Conservation (phyloP, 1,140 invertebrate species). For the Megalonaias nervosa region DNA sequence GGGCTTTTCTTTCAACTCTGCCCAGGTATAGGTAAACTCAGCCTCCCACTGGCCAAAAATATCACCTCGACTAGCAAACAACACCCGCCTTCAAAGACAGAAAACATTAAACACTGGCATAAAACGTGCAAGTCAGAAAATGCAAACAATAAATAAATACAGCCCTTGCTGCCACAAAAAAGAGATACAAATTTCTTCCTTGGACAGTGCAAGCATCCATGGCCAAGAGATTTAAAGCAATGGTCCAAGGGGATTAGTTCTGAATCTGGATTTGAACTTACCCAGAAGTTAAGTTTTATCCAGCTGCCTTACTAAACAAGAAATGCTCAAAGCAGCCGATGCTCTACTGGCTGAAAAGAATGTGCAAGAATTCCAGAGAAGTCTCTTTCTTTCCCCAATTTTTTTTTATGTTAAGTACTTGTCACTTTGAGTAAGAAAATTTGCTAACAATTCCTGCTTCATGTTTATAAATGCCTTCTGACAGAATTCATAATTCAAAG, state of each 20-base stretch:
- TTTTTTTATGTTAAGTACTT: too few species aligned
- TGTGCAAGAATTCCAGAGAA: too few species aligned
- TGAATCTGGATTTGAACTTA: background rate
- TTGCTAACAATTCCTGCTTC: too few species aligned
- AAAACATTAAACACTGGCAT: background rate
- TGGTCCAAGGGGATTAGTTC: background rate
- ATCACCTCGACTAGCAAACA: slow-evolving; percentile 71
- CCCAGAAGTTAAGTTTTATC: background rate
- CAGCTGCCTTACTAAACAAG: too few species aligned
- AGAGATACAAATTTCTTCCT: background rate
- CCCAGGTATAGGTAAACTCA: slow-evolving; percentile 65
- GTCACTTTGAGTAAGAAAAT: too few species aligned
- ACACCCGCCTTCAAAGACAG: slow-evolving; percentile 63
- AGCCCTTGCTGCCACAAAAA: background rate
- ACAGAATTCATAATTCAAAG: too few species aligned
- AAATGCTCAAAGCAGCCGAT: too few species aligned
- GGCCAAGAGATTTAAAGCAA: slow-evolving; percentile 4
- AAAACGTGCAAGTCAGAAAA: too few species aligned
- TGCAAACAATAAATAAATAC: slow-evolving; percentile 20
- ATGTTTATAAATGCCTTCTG: too few species aligned
- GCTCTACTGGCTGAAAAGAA: too few species aligned
- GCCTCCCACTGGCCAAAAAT: slow-evolving; percentile 73
- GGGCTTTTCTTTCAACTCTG: slow-evolving; percentile 64
- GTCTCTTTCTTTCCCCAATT: too few species aligned
- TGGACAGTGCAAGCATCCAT: background rate